Percentiles rank a stretch among this genome's conserved stretches.
Evolutionary conservation across 2,888 invertebrate genomes (phyloP).

Genomic region (Trissolcus japonicus): DNA sequence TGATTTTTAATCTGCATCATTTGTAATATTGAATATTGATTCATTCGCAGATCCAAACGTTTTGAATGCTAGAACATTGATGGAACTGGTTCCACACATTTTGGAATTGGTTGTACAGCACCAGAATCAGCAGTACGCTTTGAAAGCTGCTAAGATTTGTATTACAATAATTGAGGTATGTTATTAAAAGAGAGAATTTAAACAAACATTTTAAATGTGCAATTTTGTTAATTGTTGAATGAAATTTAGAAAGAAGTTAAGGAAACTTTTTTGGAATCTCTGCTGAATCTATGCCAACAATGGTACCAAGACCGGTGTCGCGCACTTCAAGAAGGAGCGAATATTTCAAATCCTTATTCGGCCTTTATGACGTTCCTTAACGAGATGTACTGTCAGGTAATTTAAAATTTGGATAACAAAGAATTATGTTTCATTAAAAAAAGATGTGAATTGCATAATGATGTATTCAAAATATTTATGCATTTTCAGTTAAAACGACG

Average conservation of each 20-base stretch:
- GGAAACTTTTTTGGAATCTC: constrained; percentile 91
- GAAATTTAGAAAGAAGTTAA: constrained; percentile 83
- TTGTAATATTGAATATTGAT: not conserved
- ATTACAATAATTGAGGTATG: constrained; percentile 87
- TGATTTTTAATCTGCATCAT: not conserved
- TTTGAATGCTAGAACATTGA: constrained; percentile 84
- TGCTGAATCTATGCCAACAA: constrained; percentile 92
- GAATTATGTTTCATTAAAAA: not conserved
- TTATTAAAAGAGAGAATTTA: constrained; percentile 9
- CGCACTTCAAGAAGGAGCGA: constrained; percentile 75
- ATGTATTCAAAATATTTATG: not conserved
- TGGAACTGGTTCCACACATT: constrained; percentile 90
- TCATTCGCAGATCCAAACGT: constrained; percentile 84
- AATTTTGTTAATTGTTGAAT: not conserved
- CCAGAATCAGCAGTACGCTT: constrained; percentile 84
- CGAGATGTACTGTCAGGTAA: constrained; percentile 89
- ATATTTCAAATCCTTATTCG: constrained; percentile 68
- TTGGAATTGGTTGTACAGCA: constrained; percentile 89
- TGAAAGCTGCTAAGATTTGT: constrained; percentile 90
- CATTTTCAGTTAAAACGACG: constrained; percentile 83
- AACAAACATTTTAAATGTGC: constrained; percentile 9
- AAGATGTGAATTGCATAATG: not conserved
- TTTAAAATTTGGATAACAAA: constrained; percentile 11
- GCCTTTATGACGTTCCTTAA: constrained; percentile 93
- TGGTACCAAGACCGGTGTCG: constrained; percentile 91